phyloP scores from a whole-genome alignment of 2,888 invertebrate genomes.

The Syritta pipiens region DNA sequence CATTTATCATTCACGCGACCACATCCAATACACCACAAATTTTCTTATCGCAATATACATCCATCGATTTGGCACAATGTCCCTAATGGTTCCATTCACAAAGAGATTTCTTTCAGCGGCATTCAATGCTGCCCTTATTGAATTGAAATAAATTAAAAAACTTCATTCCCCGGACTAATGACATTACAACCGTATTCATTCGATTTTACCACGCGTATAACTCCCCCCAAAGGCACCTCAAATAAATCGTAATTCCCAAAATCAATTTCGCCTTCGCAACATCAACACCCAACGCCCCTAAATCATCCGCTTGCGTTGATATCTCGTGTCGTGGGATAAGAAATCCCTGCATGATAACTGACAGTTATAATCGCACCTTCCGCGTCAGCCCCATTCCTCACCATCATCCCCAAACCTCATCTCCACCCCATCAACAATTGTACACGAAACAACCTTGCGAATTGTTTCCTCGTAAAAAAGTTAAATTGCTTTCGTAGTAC shows the following conservation, averaged over 20 bases:
- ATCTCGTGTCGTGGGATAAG: constrained; percentile 1
- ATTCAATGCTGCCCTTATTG: background rate
- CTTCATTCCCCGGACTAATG: constrained; percentile 26
- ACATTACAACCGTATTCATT: constrained; percentile 24
- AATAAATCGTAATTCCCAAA: constrained; percentile 47
- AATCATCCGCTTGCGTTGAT: background rate
- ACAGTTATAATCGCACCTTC: constrained; percentile 55
- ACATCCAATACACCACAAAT: no score
- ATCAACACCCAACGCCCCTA: background rate
- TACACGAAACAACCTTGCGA: constrained; percentile 21
- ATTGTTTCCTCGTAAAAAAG: constrained; percentile 56
- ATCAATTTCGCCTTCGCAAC: constrained; percentile 42
- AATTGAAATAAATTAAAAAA: constrained; percentile 30
- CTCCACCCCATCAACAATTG: constrained; percentile 1
- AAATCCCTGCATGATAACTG: constrained; percentile 47
- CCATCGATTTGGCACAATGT: no score
- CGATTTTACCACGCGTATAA: constrained; percentile 24
- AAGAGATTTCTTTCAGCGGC: background rate
- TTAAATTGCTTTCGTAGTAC: constrained; percentile 61
- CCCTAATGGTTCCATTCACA: background rate
- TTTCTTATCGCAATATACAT: no score
- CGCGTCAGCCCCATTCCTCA: background rate
- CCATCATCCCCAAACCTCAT: background rate
- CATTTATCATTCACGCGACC: no score
- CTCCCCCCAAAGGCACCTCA: constrained; percentile 35